Evolutionary conservation across 1,140 invertebrate genomes (phyloP).

Genomic region (Zaprionus taronus): DNA sequence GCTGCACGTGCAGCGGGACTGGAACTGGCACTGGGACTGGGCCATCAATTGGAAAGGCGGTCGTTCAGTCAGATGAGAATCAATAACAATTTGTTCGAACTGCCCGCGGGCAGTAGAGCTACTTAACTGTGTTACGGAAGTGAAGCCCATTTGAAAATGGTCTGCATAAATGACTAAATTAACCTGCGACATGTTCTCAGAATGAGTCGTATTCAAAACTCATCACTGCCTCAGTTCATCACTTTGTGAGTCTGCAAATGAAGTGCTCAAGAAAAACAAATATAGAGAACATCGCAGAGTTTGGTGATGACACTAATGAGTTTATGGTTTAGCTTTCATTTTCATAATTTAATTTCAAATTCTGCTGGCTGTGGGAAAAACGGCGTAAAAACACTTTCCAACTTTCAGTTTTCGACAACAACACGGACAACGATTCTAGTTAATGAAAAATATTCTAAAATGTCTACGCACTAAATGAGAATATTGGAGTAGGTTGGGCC

Average conservation of each 20-base stretch:
- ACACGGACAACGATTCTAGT: constrained; percentile 31
- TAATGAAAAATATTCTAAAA: constrained; percentile 30
- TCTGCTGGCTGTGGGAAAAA: constrained; percentile 46
- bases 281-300: constrained; percentile 34
- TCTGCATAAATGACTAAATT: constrained; percentile 53
- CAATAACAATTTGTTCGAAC: constrained; percentile 77
- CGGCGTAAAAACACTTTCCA: constrained; percentile 64
- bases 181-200: constrained; percentile 37
- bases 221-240: not conserved
- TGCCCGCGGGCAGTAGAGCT: constrained; percentile 5
- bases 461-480: constrained; percentile 63
- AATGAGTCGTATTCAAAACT: constrained; percentile 30
- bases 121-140: constrained; percentile 53
- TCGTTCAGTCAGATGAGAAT: constrained; percentile 67
- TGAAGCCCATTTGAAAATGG: constrained; percentile 43
- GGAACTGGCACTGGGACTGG: not conserved
- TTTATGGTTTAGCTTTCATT: constrained; percentile 62
- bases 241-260: constrained; percentile 17
- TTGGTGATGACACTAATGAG: constrained; percentile 54
- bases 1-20: constrained; percentile 34
- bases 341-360: constrained; percentile 53
- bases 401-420: constrained; percentile 62
- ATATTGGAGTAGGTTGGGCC: constrained; percentile 68
- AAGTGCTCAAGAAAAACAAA: constrained; percentile 7
- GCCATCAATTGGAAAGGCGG: constrained; percentile 72